Percentiles rank a stretch among this genome's conserved stretches.
phyloP scores from a whole-genome alignment of 2,888 invertebrate genomes.

The Oscheius sp. region DNA sequence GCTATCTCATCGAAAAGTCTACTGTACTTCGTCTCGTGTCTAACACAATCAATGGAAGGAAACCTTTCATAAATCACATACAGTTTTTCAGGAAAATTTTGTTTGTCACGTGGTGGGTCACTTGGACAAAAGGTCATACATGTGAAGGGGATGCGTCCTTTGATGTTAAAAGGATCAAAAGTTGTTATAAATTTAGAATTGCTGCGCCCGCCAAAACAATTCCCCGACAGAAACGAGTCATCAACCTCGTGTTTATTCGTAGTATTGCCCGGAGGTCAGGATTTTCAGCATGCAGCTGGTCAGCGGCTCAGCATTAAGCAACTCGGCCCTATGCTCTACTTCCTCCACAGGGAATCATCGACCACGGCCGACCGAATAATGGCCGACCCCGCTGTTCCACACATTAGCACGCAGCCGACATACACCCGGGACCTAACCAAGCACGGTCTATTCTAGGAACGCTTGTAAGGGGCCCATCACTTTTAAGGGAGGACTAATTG shows the following conservation, averaged over 20 bases:
- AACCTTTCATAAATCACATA: background rate
- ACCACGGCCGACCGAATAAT: slow-evolving; percentile 31
- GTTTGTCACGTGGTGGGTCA: background rate
- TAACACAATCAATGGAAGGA: too few species aligned
- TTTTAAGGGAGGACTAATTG: slow-evolving; percentile 25
- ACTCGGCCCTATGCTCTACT: slow-evolving; percentile 17
- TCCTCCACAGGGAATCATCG: slow-evolving; percentile 35
- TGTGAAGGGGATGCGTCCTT: background rate
- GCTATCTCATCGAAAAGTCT: too few species aligned
- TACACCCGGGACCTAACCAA: slow-evolving; percentile 11
- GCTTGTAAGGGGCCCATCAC: background rate
- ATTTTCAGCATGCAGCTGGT: slow-evolving; percentile 18
- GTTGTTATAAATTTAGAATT: too few species aligned
- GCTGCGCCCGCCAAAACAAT: background rate
- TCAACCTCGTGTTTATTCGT: slow-evolving; percentile 1
- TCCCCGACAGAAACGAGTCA: too few species aligned
- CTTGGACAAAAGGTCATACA: background rate
- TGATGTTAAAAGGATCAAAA: background rate
- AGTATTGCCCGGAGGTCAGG: slow-evolving; percentile 13
- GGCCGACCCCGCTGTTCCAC: slow-evolving; percentile 34
- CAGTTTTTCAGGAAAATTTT: background rate
- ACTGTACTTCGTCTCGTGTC: too few species aligned
- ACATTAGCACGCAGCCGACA: slow-evolving; percentile 40
- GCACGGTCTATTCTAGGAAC: slow-evolving; percentile 25
- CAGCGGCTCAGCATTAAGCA: slow-evolving; percentile 14